Base-by-base conservation (phyloP, 2,113 vertebrate species). In the Dicrurus megarhynchus region DNA sequence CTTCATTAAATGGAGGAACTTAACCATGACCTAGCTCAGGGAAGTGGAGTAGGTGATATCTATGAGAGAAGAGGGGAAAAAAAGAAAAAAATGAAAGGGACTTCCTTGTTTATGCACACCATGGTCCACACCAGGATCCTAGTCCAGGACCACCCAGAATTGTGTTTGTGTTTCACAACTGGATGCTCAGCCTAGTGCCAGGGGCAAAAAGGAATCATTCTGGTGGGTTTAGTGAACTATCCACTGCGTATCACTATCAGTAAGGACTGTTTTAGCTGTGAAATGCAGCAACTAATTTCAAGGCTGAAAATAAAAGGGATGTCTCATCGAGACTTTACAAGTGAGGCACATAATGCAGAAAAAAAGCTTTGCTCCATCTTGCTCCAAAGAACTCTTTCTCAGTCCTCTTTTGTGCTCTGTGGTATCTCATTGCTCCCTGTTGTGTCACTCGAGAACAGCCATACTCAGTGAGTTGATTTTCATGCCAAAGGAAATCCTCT, bases 161-260 rank as follows among this genome's bases (percentile, higher is more conserved):
- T 16, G 5, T 37, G 27, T 33, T 81, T 69, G 7, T 73, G 16
- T 56, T 87, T 87, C 22, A 35, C 32, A 82, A 14, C 3, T 9
- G 32, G 11, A 16, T 71, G 9, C 13, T 85, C 11, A 41, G 6
- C 10, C 46, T 42, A 59, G 7, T 50, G 2, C 30, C 16, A 44
- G 53, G 47, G 28, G 13, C 65, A 55, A 56, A 81, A 67, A 16
- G 28, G 37, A 75, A 16, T 37, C 9, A 5, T 44, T 87, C 14
- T 12, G 8, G 16, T 24, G 12, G 8, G 11, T 63, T 35, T 64
- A 64, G 44, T 44, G 44, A 73, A n/a, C 20, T 35, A 27, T 44
- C 5, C 7, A 37, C 33, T 33, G 17, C 0, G 0, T 53, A 46
- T n/a, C 39, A 37, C 65, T 74, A 24, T 47, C 23, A 24, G 4